Percentiles rank a stretch among this genome's conserved stretches.
phyloP scores from a whole-genome alignment of 2,113 vertebrate genomes.

The Macheiramphus alcinus region DNA sequence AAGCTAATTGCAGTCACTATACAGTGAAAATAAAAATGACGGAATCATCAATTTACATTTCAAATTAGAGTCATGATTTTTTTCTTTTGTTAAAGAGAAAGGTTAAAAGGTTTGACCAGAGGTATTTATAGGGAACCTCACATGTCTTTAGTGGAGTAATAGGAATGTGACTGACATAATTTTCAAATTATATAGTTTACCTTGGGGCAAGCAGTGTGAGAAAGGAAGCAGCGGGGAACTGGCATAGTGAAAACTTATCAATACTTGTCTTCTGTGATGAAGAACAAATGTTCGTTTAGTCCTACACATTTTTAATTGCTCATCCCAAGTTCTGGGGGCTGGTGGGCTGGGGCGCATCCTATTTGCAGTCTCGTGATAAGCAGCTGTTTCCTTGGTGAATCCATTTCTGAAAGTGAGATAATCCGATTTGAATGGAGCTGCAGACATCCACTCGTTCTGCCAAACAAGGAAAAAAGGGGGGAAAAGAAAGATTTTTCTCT shows the following conservation, averaged over 20 bases:
- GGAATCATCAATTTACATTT: neutral
- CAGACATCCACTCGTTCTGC: neutral
- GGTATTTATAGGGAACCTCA: neutral
- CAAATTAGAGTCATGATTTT: neutral
- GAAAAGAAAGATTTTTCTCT: neutral
- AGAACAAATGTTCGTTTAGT: neutral
- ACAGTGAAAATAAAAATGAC: neutral
- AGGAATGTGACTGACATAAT: neutral
- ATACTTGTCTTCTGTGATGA: neutral
- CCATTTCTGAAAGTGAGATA: constrained; percentile 47
- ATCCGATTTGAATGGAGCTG: constrained; percentile 13
- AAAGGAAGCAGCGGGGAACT: neutral
- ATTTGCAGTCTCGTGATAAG: neutral
- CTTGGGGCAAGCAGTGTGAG: neutral
- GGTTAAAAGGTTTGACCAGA: neutral
- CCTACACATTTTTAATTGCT: neutral
- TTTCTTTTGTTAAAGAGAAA: neutral
- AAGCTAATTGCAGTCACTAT: neutral
- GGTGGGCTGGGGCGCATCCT: neutral
- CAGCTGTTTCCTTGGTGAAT: neutral
- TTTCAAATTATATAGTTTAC: neutral
- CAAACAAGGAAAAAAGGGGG: neutral
- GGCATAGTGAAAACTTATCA: neutral
- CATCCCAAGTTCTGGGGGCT: neutral
- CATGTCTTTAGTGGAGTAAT: neutral